Percentiles rank a stretch among this genome's conserved stretches.
phyloP scores from a whole-genome alignment of 2,113 vertebrate species.

The Ptyas mucosa region DNA sequence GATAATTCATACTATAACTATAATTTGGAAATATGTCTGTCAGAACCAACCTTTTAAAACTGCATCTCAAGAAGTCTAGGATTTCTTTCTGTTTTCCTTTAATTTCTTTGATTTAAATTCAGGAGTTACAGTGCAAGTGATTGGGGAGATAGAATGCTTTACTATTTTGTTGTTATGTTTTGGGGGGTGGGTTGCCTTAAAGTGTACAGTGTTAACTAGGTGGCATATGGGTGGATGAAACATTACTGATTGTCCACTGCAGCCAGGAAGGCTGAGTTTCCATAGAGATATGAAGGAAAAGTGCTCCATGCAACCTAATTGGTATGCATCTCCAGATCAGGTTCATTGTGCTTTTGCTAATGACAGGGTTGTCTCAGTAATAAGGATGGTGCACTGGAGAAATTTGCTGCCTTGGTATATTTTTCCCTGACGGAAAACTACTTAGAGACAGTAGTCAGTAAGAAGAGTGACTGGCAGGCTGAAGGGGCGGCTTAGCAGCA shows the following conservation, averaged over 20 bases:
- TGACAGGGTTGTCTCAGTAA: slow-evolving; percentile 89
- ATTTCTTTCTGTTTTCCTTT: slow-evolving; percentile 48
- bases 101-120: slow-evolving; percentile 51
- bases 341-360: slow-evolving; percentile 90
- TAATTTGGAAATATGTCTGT: neutral
- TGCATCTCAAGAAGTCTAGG: neutral
- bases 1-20: neutral
- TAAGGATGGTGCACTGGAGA: slow-evolving; percentile 87
- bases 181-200: slow-evolving; percentile 63
- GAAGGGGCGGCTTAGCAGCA: slow-evolving; percentile 78
- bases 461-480: slow-evolving; percentile 83
- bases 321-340: slow-evolving; percentile 87
- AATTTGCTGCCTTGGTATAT: slow-evolving; percentile 86
- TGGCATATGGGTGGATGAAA: slow-evolving; percentile 81
- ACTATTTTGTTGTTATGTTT: neutral
- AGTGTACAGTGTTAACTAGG: slow-evolving; percentile 77
- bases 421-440: slow-evolving; percentile 84
- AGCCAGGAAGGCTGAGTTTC: slow-evolving; percentile 77
- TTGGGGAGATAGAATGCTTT: neutral
- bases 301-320: slow-evolving; percentile 83
- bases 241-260: slow-evolving; percentile 79
- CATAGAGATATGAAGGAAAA: slow-evolving; percentile 85
- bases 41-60: neutral
- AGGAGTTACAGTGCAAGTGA: slow-evolving; percentile 36
- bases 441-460: slow-evolving; percentile 81